phyloP scores from a whole-genome alignment of 2,888 invertebrate genomes.

The Scaptomyza flava region DNA sequence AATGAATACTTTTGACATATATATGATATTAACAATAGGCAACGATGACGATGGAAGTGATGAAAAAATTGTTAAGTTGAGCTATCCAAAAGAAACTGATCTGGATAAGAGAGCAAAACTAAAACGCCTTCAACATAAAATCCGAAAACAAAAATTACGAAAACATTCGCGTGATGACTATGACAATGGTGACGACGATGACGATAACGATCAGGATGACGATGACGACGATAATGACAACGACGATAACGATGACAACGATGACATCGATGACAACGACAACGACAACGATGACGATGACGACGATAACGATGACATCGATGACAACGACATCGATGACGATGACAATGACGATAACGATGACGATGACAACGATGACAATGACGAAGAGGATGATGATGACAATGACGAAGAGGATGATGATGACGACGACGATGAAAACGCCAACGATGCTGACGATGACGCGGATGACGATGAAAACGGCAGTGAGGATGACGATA shows the following conservation, averaged over 20 bases:
- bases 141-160: constrained; percentile 81
- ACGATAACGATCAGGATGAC: constrained; percentile 78
- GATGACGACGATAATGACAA: constrained; percentile 70
- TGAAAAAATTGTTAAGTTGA: constrained; percentile 70
- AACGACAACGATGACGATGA: constrained; percentile 81
- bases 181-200: constrained; percentile 83
- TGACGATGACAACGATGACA: constrained; percentile 27
- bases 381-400: constrained; percentile 82
- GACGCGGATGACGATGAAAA: constrained; percentile 80
- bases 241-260: constrained; percentile 33
- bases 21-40: constrained; percentile 64
- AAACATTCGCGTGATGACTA: constrained; percentile 83
- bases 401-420: constrained; percentile 85
- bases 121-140: constrained; percentile 83
- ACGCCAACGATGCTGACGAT: constrained; percentile 57
- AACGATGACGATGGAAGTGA: constrained; percentile 74
- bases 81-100: constrained; percentile 75
- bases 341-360: constrained; percentile 35
- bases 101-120: constrained; percentile 66
- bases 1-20: constrained; percentile 69
- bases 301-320: constrained; percentile 84
- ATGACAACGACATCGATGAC: constrained; percentile 55
- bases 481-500: constrained; percentile 83
- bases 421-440: constrained; percentile 78
- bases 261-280: constrained; percentile 27